Conservation (phyloP, 2,888 invertebrate genomes). For the Ormyrus nitidulus region DNA sequence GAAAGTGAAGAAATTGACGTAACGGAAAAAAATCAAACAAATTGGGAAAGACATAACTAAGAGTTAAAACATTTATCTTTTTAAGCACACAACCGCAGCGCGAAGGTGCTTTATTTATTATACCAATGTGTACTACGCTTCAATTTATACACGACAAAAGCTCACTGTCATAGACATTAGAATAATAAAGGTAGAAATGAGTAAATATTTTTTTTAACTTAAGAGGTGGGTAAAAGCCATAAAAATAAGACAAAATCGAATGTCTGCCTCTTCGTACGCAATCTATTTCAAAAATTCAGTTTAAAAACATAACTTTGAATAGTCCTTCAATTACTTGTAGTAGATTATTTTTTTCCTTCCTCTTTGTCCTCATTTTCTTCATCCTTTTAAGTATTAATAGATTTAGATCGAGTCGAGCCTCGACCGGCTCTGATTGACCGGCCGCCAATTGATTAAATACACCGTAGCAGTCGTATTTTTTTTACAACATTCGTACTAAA, state of each 20-base stretch:
- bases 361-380: constrained; percentile 66
- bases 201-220: constrained; percentile 32
- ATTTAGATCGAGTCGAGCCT: constrained; percentile 71
- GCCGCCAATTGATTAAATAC: constrained; percentile 70
- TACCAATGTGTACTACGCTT: constrained; percentile 56
- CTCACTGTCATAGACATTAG: constrained; percentile 57
- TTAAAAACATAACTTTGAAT: constrained; percentile 74
- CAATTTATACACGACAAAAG: constrained; percentile 57
- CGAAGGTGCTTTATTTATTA: constrained; percentile 53
- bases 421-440: constrained; percentile 65
- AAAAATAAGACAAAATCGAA: constrained; percentile 62
- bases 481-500: constrained; percentile 72
- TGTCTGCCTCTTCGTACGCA: constrained; percentile 73
- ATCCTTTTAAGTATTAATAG: constrained; percentile 68
- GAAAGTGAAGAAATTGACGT: background rate
- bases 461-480: constrained; percentile 71
- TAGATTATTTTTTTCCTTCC: constrained; percentile 65
- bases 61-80: constrained; percentile 31
- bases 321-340: constrained; percentile 71
- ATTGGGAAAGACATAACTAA: constrained; percentile 1
- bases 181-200: constrained; percentile 57
- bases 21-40: constrained; percentile 6
- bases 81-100: constrained; percentile 52
- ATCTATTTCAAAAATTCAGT: constrained; percentile 74
- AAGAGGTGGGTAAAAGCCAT: constrained; percentile 54